Conservation (phyloP, 2,797 vertebrate genomes). For the Hipposideros larvatus region DNA sequence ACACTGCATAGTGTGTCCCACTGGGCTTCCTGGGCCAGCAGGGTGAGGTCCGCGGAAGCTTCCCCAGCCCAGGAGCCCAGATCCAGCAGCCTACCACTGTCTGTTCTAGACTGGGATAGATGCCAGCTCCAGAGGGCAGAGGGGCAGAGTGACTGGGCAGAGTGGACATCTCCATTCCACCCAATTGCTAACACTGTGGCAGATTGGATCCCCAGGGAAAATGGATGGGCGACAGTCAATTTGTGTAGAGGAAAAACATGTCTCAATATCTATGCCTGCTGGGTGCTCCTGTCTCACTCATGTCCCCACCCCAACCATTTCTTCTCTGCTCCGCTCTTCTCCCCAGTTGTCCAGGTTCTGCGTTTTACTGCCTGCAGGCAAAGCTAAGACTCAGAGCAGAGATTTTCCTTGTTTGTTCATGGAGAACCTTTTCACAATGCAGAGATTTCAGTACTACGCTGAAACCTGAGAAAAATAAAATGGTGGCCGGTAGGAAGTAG, state of each 20-base stretch:
- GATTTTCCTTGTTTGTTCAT: neutral
- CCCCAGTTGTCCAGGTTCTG: neutral
- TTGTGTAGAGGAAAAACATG: neutral
- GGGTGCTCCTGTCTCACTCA: neutral
- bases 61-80: neutral
- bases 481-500: neutral
- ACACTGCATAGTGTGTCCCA: neutral
- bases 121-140: neutral
- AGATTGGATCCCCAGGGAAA: neutral
- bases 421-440: neutral
- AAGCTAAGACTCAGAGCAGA: neutral
- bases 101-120: neutral
- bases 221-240: neutral
- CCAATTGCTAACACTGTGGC: neutral
- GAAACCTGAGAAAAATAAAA: neutral
- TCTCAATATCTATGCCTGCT: neutral
- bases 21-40: neutral
- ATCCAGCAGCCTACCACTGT: neutral
- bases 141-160: neutral
- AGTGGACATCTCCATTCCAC: neutral
- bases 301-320: rapidly evolving
- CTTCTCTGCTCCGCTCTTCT: neutral
- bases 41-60: neutral
- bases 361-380: neutral
- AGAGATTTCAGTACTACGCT: neutral